Base-by-base conservation (phyloP, 2,888 invertebrate genomes). In the Dolichomitus sp. region DNA sequence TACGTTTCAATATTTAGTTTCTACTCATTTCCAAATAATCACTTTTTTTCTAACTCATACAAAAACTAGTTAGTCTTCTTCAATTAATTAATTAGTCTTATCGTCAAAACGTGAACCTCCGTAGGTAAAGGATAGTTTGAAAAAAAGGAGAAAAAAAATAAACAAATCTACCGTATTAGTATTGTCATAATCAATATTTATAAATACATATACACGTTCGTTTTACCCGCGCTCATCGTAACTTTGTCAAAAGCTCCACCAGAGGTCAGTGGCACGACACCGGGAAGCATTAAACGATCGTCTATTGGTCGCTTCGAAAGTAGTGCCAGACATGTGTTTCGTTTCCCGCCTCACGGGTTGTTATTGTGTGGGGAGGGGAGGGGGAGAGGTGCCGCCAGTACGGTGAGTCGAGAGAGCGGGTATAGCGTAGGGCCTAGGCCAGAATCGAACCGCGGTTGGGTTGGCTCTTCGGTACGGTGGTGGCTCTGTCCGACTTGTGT, bases 221-320 rank as follows among this genome's bases (percentile, higher is more conserved):
- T 45, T 33, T 54, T 57, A n/a, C 45, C 45, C 30, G 30, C 74
- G 74, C 27, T 54, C 9, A 0, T 14, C 11, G 11, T 1, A 79
- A 42, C 19, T 78, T 65, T 27, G 30, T 1, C 7, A 11, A 4
- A 12, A 42, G 23, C 12, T 27, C 14, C 85, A 75, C 7, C 0
- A 89, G 90, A 76, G 84, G 87, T 68, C 87, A 59, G 11, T 30
- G 17, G n/a, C 7, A 27, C 30, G 30, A 68, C 27, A 27, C 78
- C 86, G 81, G 68, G 78, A 76, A 76, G 80, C 57, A 59, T 37
- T 70, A 40, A 50, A 12, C 17, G 48, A 9, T 1, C 76, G 54
- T 61, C n/a, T 88, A 93, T 93, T 93, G 92, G 92, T 87, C 87
- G 87, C 89, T 91, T 92, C 90, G 92, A 92, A 92, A 91, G 91